Percentiles rank a stretch among this genome's conserved stretches.
phyloP scores from a whole-genome alignment of 1,140 invertebrate species.

The Sycobia sp. region DNA sequence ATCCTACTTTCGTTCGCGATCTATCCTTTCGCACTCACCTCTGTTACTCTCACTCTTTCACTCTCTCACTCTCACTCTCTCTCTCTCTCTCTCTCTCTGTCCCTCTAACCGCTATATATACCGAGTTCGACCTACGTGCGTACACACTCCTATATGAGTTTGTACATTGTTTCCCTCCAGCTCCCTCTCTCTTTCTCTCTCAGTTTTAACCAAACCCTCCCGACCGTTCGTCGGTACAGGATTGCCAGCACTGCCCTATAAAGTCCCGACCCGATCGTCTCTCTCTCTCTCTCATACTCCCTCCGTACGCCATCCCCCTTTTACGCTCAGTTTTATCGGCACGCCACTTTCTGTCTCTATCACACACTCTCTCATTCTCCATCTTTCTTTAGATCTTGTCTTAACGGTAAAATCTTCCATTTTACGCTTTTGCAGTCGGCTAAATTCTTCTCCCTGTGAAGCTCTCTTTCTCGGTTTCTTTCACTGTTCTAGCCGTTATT shows the following conservation, averaged over 20 bases:
- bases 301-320: not conserved
- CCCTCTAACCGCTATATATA: not conserved
- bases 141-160: not conserved
- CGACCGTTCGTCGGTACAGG: not conserved
- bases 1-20: too few species aligned
- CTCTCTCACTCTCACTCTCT: too few species aligned
- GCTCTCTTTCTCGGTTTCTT: not conserved
- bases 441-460: not conserved
- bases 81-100: not conserved
- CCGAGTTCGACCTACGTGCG: too few species aligned
- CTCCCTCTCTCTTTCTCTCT: slow-evolving; percentile 23
- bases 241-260: not conserved
- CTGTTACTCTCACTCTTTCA: too few species aligned
- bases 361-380: not conserved
- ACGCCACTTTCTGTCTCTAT: too few species aligned
- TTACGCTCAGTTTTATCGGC: too few species aligned
- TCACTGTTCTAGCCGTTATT: not conserved
- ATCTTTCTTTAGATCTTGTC: not conserved
- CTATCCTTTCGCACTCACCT: not conserved
- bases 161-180: too few species aligned
- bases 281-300: too few species aligned
- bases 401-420: not conserved
- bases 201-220: not conserved
- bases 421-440: not conserved
- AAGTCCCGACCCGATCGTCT: not conserved